Conservation (phyloP, 2,888 invertebrate genomes). For the Ditula angustiorana region DNA sequence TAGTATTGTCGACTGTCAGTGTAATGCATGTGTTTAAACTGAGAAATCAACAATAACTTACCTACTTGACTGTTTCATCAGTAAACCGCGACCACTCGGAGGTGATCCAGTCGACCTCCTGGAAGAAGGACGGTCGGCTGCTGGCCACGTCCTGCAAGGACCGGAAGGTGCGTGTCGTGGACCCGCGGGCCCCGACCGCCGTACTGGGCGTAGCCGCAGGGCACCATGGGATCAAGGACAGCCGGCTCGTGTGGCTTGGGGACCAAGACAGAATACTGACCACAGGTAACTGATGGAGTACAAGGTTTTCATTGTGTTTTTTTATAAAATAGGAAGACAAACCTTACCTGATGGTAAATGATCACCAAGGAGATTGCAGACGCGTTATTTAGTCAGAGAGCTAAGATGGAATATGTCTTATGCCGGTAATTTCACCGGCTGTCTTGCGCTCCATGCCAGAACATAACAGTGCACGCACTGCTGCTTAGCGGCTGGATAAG, state of each 20-base stretch:
- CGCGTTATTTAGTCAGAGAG: no score
- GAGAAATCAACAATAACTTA: no score
- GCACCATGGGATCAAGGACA: constrained; percentile 96
- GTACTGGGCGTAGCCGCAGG: constrained; percentile 89
- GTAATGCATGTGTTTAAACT: no score
- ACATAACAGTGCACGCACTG: no score
- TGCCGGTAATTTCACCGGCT: no score
- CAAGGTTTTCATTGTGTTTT: no score
- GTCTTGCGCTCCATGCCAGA: no score
- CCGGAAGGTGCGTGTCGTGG: constrained; percentile 93
- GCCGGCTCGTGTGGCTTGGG: constrained; percentile 95
- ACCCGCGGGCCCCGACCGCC: constrained; percentile 88
- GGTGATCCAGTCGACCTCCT: constrained; percentile 95
- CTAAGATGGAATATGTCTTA: no score
- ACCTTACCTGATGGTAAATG: neutral
- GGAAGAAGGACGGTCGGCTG: constrained; percentile 93
- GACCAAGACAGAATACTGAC: constrained; percentile 93
- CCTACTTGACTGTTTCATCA: constrained; percentile 50
- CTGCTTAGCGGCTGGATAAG: no score
- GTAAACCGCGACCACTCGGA: constrained; percentile 91
- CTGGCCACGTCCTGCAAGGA: constrained; percentile 97
- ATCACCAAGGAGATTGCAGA: no score
- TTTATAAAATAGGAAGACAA: no score
- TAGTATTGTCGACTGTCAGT: no score
- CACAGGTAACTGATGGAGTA: constrained; percentile 89